Evolutionary conservation across 2,888 invertebrate genomes (phyloP).

Genomic region (Coenonympha glycerion): DNA sequence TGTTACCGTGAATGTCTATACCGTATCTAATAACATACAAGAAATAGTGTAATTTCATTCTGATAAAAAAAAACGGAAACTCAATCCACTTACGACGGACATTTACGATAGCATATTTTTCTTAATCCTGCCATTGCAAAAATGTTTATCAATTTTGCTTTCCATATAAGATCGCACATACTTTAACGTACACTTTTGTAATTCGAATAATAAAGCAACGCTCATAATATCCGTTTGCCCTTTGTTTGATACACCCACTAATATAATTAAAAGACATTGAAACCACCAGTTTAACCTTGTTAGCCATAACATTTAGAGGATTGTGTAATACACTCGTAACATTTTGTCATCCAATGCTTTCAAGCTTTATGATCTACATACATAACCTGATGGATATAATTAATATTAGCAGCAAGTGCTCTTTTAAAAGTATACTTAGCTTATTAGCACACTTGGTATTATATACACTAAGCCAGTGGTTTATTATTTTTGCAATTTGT

Average conservation of each 20-base stretch:
- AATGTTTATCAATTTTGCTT: too few relatives aligned
- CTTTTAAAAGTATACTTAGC: not conserved
- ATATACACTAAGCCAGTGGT: too few relatives aligned
- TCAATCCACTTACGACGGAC: too few relatives aligned
- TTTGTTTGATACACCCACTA: constrained; percentile 1
- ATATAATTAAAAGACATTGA: constrained; percentile 1
- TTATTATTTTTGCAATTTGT: not conserved
- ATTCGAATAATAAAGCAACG: not conserved
- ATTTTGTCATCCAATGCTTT: constrained; percentile 5
- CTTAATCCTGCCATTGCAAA: too few relatives aligned
- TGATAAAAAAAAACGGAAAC: too few relatives aligned
- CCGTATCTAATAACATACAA: too few relatives aligned
- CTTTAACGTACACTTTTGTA: not conserved
- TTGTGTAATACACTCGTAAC: constrained; percentile 16
- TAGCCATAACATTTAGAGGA: constrained; percentile 41
- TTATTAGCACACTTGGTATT: not conserved
- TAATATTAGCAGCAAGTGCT: constrained; percentile 33
- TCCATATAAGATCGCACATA: too few relatives aligned
- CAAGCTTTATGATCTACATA: not conserved
- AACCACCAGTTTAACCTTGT: constrained; percentile 37
- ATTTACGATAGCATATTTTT: too few relatives aligned
- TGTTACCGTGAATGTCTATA: too few relatives aligned
- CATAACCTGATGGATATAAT: constrained; percentile 26
- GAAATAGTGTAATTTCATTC: too few relatives aligned
- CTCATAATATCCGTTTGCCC: not conserved